Evolutionary conservation across 2,888 invertebrate genomes (phyloP).

Genomic region (Hydrotaea diabolus): DNA sequence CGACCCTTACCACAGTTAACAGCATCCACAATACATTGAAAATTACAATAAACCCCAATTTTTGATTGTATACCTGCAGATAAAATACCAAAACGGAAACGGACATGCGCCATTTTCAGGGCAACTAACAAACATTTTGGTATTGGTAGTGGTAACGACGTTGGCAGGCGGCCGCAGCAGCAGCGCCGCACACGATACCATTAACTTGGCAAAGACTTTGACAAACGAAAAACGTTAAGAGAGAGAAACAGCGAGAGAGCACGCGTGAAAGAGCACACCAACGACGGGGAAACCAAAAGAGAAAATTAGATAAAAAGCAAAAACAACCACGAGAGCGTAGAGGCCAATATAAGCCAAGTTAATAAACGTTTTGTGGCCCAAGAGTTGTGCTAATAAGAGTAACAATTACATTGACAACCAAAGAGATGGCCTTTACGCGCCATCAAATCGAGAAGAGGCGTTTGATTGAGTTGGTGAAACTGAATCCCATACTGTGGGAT

Average conservation of each 20-base stretch:
- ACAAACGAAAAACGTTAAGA: constrained; percentile 64
- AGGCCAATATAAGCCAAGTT: constrained; percentile 27
- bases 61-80: constrained; percentile 65
- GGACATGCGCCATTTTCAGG: constrained; percentile 73
- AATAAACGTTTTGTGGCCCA: not conserved
- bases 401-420: not conserved
- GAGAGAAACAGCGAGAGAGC: constrained; percentile 55
- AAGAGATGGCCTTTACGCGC: constrained; percentile 77
- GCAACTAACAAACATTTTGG: constrained; percentile 49
- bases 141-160: constrained; percentile 64
- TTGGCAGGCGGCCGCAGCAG: constrained; percentile 62
- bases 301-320: not conserved
- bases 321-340: constrained; percentile 26
- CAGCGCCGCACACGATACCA: constrained; percentile 30
- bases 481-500: constrained; percentile 79
- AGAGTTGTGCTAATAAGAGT: not conserved
- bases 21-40: constrained; percentile 43
- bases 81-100: constrained; percentile 66
- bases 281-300: constrained; percentile 30
- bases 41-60: constrained; percentile 46
- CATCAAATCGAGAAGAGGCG: constrained; percentile 80
- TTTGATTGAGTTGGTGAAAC: constrained; percentile 79
- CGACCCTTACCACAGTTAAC: constrained; percentile 56
- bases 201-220: constrained; percentile 53
- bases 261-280: constrained; percentile 41